Evolutionary conservation across 2,888 invertebrate species (phyloP).

Genomic region (Scaeva pyrastri): DNA sequence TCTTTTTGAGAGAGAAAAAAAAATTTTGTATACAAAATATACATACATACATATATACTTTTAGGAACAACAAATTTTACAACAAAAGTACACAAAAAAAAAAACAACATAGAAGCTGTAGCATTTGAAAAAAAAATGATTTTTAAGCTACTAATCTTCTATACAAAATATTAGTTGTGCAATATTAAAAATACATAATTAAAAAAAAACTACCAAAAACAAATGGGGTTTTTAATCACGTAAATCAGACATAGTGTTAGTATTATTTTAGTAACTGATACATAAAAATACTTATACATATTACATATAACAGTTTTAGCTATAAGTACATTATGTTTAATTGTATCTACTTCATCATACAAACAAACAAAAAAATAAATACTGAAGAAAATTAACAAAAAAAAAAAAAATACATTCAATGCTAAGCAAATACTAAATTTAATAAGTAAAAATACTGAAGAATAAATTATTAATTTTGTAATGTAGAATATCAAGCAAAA

Average conservation of each 20-base stretch:
- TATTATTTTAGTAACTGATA: constrained; percentile 49
- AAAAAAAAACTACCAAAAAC: constrained; percentile 6
- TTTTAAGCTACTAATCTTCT: neutral
- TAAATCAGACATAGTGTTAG: constrained; percentile 44
- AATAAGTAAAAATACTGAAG: constrained; percentile 32
- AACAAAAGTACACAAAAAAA: constrained; percentile 16
- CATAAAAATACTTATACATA: constrained; percentile 51
- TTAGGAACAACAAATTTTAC: constrained; percentile 56
- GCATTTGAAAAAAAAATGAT: constrained; percentile 20
- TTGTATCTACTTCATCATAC: constrained; percentile 31
- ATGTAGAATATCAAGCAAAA: constrained; percentile 56
- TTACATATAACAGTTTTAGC: neutral
- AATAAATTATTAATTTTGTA: constrained; percentile 63
- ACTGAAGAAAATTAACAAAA: neutral
- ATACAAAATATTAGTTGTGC: constrained; percentile 36
- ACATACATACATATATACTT: constrained; percentile 16
- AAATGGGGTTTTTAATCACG: constrained; percentile 14
- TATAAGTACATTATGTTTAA: constrained; percentile 53
- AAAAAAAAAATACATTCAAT: constrained; percentile 30
- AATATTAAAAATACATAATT: constrained; percentile 34
- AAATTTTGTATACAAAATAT: constrained; percentile 48
- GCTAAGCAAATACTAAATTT: constrained; percentile 21
- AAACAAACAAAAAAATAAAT: neutral
- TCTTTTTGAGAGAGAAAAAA: constrained; percentile 9
- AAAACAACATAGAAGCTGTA: neutral